Evolutionary conservation across 2,113 vertebrate species (phyloP).

Genomic region (Perca schrenkii): DNA sequence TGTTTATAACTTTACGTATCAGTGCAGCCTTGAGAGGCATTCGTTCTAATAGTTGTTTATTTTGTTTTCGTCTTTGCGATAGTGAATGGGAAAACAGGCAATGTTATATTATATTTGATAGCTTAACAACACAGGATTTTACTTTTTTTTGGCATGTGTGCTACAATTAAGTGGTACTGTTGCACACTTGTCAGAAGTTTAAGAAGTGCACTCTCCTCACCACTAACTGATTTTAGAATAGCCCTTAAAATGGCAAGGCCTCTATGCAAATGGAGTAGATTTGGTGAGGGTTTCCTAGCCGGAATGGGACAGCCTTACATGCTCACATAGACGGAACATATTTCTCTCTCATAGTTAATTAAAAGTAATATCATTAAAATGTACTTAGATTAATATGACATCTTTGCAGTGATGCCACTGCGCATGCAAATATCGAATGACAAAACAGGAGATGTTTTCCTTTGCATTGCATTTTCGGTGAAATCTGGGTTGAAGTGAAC

Average conservation of each 20-base stretch:
- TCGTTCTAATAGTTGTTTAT: background rate
- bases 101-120: background rate
- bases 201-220: background rate
- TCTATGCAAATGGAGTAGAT: background rate
- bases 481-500: background rate
- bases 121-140: background rate
- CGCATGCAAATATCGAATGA: background rate
- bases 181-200: background rate
- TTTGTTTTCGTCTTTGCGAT: background rate
- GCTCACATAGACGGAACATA: background rate
- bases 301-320: background rate
- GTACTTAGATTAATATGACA: background rate
- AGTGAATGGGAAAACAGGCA: background rate
- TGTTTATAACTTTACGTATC: slow-evolving; percentile 15
- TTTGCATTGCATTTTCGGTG: background rate
- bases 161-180: background rate
- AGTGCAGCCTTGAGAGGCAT: slow-evolving; percentile 9
- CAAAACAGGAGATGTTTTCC: background rate
- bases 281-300: background rate
- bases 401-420: background rate
- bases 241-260: background rate
- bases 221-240: background rate
- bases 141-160: background rate
- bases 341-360: background rate
- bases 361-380: background rate